phyloP scores from a whole-genome alignment of 2,888 invertebrate species.

The Dryocosmus kuriphilus region DNA sequence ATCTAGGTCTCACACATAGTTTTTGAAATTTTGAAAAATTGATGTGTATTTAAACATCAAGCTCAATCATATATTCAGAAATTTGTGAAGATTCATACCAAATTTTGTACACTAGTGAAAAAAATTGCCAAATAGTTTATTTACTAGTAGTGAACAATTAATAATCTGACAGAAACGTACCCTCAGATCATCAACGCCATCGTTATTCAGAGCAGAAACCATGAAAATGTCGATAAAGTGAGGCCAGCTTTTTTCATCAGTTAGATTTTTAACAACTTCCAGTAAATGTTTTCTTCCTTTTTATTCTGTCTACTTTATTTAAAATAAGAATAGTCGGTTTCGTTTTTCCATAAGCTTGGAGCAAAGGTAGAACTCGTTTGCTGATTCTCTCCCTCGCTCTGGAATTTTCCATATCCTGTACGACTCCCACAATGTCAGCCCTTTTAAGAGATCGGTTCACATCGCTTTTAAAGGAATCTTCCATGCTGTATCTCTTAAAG shows the following conservation, averaged over 20 bases:
- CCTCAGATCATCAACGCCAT: slow-evolving; percentile 86
- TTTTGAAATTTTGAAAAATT: too few species aligned
- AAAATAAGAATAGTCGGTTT: slow-evolving; percentile 88
- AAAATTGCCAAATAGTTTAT: too few species aligned
- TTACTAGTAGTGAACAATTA: too few species aligned
- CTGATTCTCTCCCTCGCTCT: slow-evolving; percentile 85
- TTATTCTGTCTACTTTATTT: slow-evolving; percentile 90
- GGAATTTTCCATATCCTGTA: slow-evolving; percentile 90
- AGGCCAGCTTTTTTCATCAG: slow-evolving; percentile 84
- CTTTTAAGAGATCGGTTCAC: slow-evolving; percentile 82
- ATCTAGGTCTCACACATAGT: too few species aligned
- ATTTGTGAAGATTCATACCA: too few species aligned
- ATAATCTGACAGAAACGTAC: slow-evolving; percentile 74
- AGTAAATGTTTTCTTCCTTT: slow-evolving; percentile 84
- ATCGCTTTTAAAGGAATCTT: slow-evolving; percentile 81
- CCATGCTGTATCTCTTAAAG: slow-evolving; percentile 82
- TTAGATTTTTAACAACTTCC: slow-evolving; percentile 84
- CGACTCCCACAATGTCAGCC: slow-evolving; percentile 90
- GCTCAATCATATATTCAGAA: too few species aligned
- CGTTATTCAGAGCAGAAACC: slow-evolving; percentile 90
- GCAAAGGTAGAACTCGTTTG: slow-evolving; percentile 83
- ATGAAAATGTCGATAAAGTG: slow-evolving; percentile 93
- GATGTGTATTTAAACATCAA: too few species aligned
- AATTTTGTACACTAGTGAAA: too few species aligned
- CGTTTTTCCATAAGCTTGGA: slow-evolving; percentile 79